Percentiles rank a stretch among this genome's conserved stretches.
These are phyloP conservation scores for Steinernema feltiae DNA, from an alignment of 1,140 invertebrate species.

Conservation along the genomic window DNA sequence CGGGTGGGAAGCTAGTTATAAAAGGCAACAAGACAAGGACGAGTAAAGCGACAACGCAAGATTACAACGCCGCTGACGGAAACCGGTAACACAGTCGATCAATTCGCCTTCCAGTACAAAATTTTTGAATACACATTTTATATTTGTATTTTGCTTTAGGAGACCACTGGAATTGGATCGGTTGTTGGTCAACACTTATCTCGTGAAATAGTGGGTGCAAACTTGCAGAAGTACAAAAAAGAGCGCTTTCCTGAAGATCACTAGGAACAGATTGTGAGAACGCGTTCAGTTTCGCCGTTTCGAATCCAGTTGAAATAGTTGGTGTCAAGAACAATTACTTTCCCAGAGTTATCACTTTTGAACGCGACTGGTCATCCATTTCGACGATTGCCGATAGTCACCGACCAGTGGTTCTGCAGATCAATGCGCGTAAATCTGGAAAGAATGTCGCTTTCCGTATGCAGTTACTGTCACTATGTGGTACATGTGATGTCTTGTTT, in stretches of 20 bases:
- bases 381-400: too few species aligned
- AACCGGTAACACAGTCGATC: not conserved
- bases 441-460: not conserved
- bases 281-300: too few species aligned
- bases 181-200: not conserved
- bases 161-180: too few species aligned
- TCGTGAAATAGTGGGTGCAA: not conserved
- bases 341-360: not conserved
- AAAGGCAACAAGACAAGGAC: constrained; percentile 11
- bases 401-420: not conserved
- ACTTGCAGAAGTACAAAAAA: too few species aligned
- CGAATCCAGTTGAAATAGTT: not conserved
- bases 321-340: constrained; percentile 3
- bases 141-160: too few species aligned
- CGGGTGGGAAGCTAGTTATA: not conserved
- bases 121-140: not conserved
- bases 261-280: too few species aligned
- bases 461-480: constrained; percentile 9
- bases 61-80: not conserved
- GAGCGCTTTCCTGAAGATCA: too few species aligned
- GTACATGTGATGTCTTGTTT: not conserved
- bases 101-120: not conserved
- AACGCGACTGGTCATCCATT: too few species aligned
- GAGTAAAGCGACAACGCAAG: not conserved
- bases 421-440: constrained; percentile 1